phyloP scores from a whole-genome alignment of 1,140 invertebrate genomes.

The Spodoptera litura region DNA sequence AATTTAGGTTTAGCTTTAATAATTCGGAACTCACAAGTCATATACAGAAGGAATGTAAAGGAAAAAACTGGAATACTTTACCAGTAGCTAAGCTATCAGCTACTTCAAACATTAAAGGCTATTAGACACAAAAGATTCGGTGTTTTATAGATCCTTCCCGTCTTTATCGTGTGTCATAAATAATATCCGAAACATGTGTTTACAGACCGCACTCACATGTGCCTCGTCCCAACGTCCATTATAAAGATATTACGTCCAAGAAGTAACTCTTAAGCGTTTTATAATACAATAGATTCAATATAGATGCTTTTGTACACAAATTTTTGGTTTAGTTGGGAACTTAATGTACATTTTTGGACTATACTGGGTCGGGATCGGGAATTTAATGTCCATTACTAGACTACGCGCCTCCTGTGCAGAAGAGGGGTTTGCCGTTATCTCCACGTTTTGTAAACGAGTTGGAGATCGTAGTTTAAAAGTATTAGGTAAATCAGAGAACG shows the following conservation, averaged over 20 bases:
- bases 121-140: slow-evolving; percentile 17
- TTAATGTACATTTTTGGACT: background rate
- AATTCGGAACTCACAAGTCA: no score
- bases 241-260: slow-evolving; percentile 29
- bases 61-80: no score
- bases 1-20: no score
- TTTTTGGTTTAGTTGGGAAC: slow-evolving; percentile 5
- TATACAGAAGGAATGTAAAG: no score
- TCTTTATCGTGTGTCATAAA: slow-evolving; percentile 22
- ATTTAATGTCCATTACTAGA: no score
- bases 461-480: no score
- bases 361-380: no score
- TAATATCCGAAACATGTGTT: slow-evolving; percentile 41
- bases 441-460: no score
- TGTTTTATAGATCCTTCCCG: slow-evolving; percentile 1
- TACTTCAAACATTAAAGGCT: background rate
- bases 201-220: slow-evolving; percentile 22
- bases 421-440: no score
- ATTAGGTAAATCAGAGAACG: no score
- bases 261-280: slow-evolving; percentile 16
- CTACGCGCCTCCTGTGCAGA: no score
- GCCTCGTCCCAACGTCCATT: slow-evolving; percentile 4
- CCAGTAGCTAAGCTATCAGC: no score
- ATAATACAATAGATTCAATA: slow-evolving; percentile 19
- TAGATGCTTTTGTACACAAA: slow-evolving; percentile 6